Base-by-base conservation (phyloP, 2,888 invertebrate species). In the Phlogophora meticulosa region DNA sequence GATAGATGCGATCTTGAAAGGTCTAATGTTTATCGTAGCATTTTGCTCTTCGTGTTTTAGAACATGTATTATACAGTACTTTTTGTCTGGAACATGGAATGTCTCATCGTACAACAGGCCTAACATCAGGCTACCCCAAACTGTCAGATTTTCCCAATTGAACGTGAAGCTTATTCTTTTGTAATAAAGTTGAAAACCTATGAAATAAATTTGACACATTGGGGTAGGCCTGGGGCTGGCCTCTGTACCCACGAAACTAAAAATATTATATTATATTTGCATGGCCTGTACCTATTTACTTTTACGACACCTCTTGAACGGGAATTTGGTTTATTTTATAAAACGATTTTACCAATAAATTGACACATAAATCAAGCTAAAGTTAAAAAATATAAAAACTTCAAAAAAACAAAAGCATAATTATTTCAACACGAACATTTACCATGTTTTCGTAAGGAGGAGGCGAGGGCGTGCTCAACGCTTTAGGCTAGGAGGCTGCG, bases 401-500 rank as follows among this genome's bases (percentile, higher is more conserved):
- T 9, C 0, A 17, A 52, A 36, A 57, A 45, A 58, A 38, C 46
- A 51, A 53, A 59, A 43, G 20, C 24, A 72, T n/a, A 60, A 63
- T 72, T 68, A 77, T 77, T 76, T 78, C 78, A 76, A 68, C 76
- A 46, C 59, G 61, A 72, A 68, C 72, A 68, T 76, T 76, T 72
- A 63, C 61, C 62, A 72, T 76, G 68, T 80, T 85, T 82, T 83
- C 69, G 82, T 83, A 81, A 82, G 82, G 75, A 76, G 76, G 72
- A 68, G 71, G 75, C 69, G 71, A 76, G 76, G 76, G 78, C 75
- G 76, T 65, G 73, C 72, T 65, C 78, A 74, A 63, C 81, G 90
- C 90, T 87, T 81, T 83, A 82, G 90, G 90, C 90, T 80, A 86
- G 72, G 74, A 81, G 75, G 71, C 72, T 56, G 82, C 72, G 80